Percentiles rank a stretch among this genome's conserved stretches.
Evolutionary conservation across 2,797 vertebrate species (phyloP).

Genomic region (Poliocrania exsul): DNA sequence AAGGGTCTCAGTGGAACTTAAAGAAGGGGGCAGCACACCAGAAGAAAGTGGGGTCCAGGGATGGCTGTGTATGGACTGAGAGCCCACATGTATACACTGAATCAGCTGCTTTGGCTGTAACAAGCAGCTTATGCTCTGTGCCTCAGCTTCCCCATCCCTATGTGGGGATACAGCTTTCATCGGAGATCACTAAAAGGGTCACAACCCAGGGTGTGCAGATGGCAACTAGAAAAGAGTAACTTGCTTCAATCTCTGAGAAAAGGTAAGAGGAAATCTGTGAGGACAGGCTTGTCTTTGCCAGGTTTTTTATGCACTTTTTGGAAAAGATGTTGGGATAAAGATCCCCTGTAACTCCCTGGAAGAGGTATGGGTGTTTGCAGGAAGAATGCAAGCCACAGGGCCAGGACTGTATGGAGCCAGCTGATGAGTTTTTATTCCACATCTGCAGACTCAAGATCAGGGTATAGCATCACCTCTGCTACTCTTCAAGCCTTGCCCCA

Average conservation of each 20-base stretch:
- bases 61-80: background rate
- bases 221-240: background rate
- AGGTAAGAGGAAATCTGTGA: background rate
- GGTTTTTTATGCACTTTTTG: background rate
- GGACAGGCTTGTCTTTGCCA: background rate
- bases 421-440: rapidly evolving
- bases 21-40: background rate
- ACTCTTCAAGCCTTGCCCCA: background rate
- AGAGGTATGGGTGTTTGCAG: background rate
- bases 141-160: background rate
- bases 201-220: background rate
- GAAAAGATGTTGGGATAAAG: background rate
- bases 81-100: background rate
- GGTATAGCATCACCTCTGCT: background rate
- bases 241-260: background rate
- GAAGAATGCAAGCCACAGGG: background rate
- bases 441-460: background rate
- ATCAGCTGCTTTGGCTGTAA: background rate
- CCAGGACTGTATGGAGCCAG: background rate
- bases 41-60: background rate
- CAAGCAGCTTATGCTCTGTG: background rate
- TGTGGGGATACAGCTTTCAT: background rate
- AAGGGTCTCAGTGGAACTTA: background rate
- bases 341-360: background rate
- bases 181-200: background rate